phyloP scores from a whole-genome alignment of 2,888 invertebrate species.

The Galeruca laticollis region DNA sequence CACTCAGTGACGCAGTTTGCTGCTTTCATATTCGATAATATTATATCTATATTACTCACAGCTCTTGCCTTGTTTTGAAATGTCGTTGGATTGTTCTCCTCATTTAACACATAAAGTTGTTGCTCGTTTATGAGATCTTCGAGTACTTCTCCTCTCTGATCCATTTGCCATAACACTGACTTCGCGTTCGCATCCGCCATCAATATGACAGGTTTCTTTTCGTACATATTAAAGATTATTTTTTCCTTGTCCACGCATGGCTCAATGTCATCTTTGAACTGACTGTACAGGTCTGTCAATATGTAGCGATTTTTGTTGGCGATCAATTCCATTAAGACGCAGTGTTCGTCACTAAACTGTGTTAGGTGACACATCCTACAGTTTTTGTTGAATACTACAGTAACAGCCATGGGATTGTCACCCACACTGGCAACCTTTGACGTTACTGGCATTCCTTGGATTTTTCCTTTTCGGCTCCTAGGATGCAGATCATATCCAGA shows the following conservation, averaged over 20 bases:
- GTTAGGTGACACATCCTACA: not conserved
- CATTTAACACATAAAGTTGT: not conserved
- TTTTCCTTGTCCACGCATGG: not conserved
- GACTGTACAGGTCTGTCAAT: slow-evolving; percentile 9
- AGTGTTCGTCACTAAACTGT: not conserved
- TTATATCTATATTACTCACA: too few species aligned
- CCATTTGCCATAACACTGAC: slow-evolving; percentile 15
- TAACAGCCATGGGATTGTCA: not conserved
- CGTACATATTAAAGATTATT: not conserved
- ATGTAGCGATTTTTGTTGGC: too few species aligned
- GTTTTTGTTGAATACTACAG: slow-evolving; percentile 2
- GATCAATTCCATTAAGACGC: not conserved
- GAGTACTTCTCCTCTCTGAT: not conserved
- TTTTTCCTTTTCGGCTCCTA: too few species aligned
- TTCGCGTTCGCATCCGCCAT: slow-evolving; percentile 19
- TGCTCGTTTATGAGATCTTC: slow-evolving; percentile 12
- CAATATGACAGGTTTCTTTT: not conserved
- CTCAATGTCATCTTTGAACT: slow-evolving; percentile 1
- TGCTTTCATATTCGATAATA: too few species aligned
- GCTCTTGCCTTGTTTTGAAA: slow-evolving; percentile 14
- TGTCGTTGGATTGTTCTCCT: slow-evolving; percentile 10
- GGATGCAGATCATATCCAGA: not conserved
- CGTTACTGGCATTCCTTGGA: not conserved
- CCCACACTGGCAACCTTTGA: not conserved
- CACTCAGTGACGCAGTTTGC: too few species aligned